Percentiles rank a stretch among this genome's conserved stretches.
These are phyloP conservation scores for Thelaira solivaga DNA, from an alignment of 2,888 invertebrate species.

Conservation along the genomic window DNA sequence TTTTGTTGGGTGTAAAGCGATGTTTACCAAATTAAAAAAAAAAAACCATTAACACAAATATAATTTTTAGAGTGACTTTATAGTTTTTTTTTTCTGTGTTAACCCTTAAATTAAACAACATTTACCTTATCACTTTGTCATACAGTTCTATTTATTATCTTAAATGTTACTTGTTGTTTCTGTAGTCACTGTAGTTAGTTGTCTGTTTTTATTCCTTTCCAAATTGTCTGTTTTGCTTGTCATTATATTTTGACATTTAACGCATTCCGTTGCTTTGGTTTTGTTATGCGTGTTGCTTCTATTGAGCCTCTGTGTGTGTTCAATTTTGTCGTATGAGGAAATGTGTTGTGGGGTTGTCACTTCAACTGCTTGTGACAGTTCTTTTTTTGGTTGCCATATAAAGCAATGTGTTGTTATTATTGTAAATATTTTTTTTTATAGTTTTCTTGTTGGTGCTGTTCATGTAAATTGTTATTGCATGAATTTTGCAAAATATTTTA, in stretches of 20 bases:
- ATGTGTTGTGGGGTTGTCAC: conserved; percentile 8
- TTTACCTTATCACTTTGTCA: neutral
- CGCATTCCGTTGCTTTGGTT: conserved; percentile 53
- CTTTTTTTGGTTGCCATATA: conserved; percentile 39
- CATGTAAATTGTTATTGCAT: conserved; percentile 35
- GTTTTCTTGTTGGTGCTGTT: conserved; percentile 5
- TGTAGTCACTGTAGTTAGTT: conserved; percentile 7
- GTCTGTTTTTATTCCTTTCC: conserved; percentile 50
- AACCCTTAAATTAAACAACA: too few relatives aligned
- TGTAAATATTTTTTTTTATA: too few relatives aligned
- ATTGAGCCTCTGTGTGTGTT: neutral
- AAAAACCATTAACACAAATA: too few relatives aligned
- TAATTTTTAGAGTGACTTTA: too few relatives aligned
- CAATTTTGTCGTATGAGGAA: neutral
- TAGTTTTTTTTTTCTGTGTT: too few relatives aligned
- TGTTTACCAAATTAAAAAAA: too few relatives aligned
- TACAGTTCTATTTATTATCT: neutral
- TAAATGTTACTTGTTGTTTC: conserved; percentile 25
- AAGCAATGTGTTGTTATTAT: conserved; percentile 19
- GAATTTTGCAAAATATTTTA: conserved; percentile 42
- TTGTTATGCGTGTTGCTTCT: neutral
- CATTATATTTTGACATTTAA: conserved; percentile 63
- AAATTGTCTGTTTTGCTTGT: conserved; percentile 62
- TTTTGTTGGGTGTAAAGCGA: too few relatives aligned
- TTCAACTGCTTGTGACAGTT: conserved; percentile 54